Base-by-base conservation (phyloP, 2,888 invertebrate species). In the Norana najaformis region DNA sequence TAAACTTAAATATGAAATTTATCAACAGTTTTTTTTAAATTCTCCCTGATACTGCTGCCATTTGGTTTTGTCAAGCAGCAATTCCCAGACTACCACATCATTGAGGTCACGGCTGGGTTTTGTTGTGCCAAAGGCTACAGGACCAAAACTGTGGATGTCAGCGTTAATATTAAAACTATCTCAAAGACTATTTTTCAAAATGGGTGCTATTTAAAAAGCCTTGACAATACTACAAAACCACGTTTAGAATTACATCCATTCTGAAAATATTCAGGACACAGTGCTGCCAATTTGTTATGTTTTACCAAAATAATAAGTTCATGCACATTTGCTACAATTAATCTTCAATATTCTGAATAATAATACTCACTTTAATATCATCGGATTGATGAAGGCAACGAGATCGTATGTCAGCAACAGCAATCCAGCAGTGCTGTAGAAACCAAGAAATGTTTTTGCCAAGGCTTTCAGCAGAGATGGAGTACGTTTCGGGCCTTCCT, bases 371-470 rank as follows among this genome's bases (percentile, higher is more conserved):
- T 91, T 90, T 39, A 92, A 89, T 8, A 91, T 88, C 14, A 47
- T 82, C 35, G 92, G 92, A 82, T 91, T 92, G 90, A 89, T 38
- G 85, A 92, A 90, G 34, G 69, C 39, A 23, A 91, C 36, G 14
- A 89, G 13, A 88, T 91, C 89, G 14, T 90, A 83, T 16, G 34
- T 35, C n/a, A 92, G 41, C n/a, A 90, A 41, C 0, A 91, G 88
- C 4, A 90, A 36, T 20, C 91, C 91, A 35, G 85, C 89, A 0
- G 39, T 18, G 16, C 82, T 36, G 88, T 90, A 90, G 47, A 37
- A 88, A 11, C 41, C 23, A 23, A 89, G 38, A 83, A 90, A 89
- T 38, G 91, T 91, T 20, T 37, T 36, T 20, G 36, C 23, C 37
- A 92, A 69, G 8, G 90, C 90, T 39, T 37, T 83, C 82, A 90